Evolutionary conservation across 2,113 vertebrate species (phyloP).

Genomic region (Polyodon spathula): DNA sequence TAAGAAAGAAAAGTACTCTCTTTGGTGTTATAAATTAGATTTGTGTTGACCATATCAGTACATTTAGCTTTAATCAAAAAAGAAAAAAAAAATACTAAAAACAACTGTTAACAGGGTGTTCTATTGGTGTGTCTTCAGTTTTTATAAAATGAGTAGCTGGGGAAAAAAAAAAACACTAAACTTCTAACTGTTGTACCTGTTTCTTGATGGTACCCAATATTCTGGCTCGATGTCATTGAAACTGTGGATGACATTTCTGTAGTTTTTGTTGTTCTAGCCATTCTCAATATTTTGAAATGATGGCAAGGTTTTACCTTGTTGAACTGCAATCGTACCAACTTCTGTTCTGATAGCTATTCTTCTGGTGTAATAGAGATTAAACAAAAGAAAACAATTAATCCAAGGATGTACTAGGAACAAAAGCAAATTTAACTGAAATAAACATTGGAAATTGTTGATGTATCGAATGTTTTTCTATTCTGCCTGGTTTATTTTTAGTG

Average conservation of each 20-base stretch:
- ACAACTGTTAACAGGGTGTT: conserved; percentile 58
- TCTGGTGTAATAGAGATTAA: conserved; percentile 61
- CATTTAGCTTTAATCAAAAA: conserved; percentile 43
- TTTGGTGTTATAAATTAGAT: conserved; percentile 22
- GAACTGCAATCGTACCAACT: conserved; percentile 57
- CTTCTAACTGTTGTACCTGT: conserved; percentile 68
- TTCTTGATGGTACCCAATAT: conserved; percentile 59
- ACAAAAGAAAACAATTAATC: conserved; percentile 33
- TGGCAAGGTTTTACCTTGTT: conserved; percentile 59
- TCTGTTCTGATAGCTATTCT: conserved; percentile 63
- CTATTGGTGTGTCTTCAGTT: conserved; percentile 65
- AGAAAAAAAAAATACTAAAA: conserved; percentile 30
- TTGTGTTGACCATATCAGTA: conserved; percentile 38
- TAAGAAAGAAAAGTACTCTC: background rate
- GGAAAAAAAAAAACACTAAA: conserved; percentile 39
- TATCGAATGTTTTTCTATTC: too few species aligned
- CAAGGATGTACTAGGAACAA: conserved; percentile 9
- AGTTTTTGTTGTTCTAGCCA: conserved; percentile 36
- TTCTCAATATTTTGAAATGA: conserved; percentile 44
- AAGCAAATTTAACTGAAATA: conserved; percentile 12
- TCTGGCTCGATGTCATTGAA: conserved; percentile 56
- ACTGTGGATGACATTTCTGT: conserved; percentile 47
- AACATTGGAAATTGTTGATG: conserved; percentile 5
- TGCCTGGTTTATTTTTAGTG: too few species aligned
- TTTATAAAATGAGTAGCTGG: conserved; percentile 54